Base-by-base conservation (phyloP, 2,888 invertebrate species). In the Drosophila pseudotakahashii region DNA sequence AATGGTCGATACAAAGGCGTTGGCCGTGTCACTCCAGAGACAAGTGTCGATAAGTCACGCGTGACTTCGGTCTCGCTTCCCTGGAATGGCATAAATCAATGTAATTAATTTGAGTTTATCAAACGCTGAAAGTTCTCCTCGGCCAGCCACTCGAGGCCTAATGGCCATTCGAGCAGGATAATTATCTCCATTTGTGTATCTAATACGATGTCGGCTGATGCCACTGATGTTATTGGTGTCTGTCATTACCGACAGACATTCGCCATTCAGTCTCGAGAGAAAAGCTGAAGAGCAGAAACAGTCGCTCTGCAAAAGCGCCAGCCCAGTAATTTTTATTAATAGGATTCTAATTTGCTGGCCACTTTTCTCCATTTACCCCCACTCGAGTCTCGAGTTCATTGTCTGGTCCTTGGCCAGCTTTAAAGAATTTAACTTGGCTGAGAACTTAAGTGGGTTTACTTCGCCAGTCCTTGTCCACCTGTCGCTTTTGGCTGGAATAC, bases 101-200 rank as follows among this genome's bases (percentile, higher is more conserved):
- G 76, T 84, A 88, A 88, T 88, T 88, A 86, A 86, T 78, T 86
- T 72, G 76, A 81, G 77, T 82, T 82, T 81, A 79, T 81, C 82
- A 85, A 79, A 78, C 58, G 76, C 61, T 16, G 23, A 44, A 51
- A 57, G 37, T 53, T 44, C n/a, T 30, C 44, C 44, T 19, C n/a
- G 16, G 37, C 41, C 64, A 13, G 26, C 62, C 32, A 32, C 53
- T 68, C 53, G 59, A 39, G 66, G 55, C 70, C 75, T 78, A 86
- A 84, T 86, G 78, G 79, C 79, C 54, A 71, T 82, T 75, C 78
- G 59, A 76, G 85, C 75, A 63, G 75, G 57, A 79, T 83, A 84
- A 84, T 84, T 84, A 86, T 72, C 71, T 68, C 71, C 81, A 81
- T 81, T 86, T 76, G 63, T 78, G 68, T 45, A 13, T 42, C 42